Base-by-base conservation (phyloP, 2,888 invertebrate genomes). In the Temnothorax ravouxi region DNA sequence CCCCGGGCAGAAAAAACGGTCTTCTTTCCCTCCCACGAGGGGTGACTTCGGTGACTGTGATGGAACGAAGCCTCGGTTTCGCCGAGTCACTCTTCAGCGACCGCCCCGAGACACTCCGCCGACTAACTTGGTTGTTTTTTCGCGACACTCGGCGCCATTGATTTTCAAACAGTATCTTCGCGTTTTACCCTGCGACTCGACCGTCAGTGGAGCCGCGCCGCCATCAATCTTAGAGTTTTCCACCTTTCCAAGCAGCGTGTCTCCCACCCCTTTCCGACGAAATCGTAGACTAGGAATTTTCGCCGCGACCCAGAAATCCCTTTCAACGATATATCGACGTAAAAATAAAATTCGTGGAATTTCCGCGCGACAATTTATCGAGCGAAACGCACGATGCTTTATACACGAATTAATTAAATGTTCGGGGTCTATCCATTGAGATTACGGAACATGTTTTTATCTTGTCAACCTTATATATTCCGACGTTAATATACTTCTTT, bases 191-290 rank as follows among this genome's bases (percentile, higher is more conserved):
- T 64, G 61, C 80, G 79, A 77, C 67, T 71, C 71, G 80, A 44
- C 54, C 64, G 79, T 67, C 69, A 64, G 52, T n/a, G 41, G 44
- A 56, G 76, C 50, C 71, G 83, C 74, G 82, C 67, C 61, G 76
- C 82, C 77, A 86, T 86, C 82, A 81, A 86, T 86, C 86, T 86
- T 81, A 81, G 86, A 86, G 74, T 86, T 85, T 87, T 86, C 86
- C 82, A 69, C 85, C 82, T 86, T 80, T 81, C 82, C 84, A 86
- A 85, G 80, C 85, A 77, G 81, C 83, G 85, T 52, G 69, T 71
- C 38, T 29, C 41, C 47, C 76, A 15, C 54, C 25, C n/a, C 76
- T 71, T 56, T 29, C 54, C 61, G 34, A 41, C 21, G n/a, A 21
- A 61, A 29, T 50, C 56, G 29, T 21, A 34, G 69, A 69, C 47